Evolutionary conservation across 2,797 vertebrate species (phyloP).

Genomic region (Anisognathus igniventris): DNA sequence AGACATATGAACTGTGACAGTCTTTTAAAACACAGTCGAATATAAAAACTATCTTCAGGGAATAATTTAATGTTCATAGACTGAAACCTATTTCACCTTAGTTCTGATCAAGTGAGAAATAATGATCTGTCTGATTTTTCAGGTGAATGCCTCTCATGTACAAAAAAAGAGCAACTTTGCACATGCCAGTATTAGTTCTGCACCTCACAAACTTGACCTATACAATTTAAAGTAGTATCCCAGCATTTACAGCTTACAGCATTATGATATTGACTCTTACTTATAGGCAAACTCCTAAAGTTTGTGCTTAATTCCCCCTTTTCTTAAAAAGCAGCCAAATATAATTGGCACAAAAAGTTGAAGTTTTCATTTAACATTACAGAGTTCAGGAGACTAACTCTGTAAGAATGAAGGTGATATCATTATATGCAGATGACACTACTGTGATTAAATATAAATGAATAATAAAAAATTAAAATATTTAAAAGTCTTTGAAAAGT

Average conservation of each 20-base stretch:
- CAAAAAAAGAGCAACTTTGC: background rate
- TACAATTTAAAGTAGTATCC: background rate
- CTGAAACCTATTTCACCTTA: background rate
- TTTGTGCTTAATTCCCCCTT: background rate
- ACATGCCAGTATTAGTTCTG: background rate
- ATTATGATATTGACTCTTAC: background rate
- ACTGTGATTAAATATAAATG: conserved; percentile 20
- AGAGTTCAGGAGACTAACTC: background rate
- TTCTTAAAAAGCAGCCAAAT: background rate
- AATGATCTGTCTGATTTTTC: conserved; percentile 1
- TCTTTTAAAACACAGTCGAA: background rate
- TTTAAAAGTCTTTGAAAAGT: background rate
- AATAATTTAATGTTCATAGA: background rate
- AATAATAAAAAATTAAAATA: conserved; percentile 27
- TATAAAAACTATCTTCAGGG: background rate
- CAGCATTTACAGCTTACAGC: background rate
- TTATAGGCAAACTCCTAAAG: conserved; percentile 14
- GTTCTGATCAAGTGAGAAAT: background rate
- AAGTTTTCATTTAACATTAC: background rate
- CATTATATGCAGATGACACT: background rate
- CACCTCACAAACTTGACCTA: background rate
- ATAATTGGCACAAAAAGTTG: background rate
- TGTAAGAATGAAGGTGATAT: conserved; percentile 17
- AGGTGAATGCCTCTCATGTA: background rate
- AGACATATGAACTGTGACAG: background rate